Percentiles rank a stretch among this genome's conserved stretches.
Evolutionary conservation across 2,888 invertebrate species (phyloP).

Genomic region (Actias luna): DNA sequence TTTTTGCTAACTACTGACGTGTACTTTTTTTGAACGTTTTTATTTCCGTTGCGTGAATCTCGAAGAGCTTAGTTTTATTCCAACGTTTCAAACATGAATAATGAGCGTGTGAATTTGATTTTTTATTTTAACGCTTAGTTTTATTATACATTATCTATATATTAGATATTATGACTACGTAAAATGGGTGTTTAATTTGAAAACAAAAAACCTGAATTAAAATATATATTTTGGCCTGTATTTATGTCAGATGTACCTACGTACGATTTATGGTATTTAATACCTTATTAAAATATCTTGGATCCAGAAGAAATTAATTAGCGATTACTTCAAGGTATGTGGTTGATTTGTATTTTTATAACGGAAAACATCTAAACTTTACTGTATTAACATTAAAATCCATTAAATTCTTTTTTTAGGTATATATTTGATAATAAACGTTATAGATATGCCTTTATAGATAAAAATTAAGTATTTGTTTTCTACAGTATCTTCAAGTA

Average conservation of each 20-base stretch:
- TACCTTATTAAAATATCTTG: neutral
- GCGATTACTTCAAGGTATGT: neutral
- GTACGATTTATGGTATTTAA: neutral
- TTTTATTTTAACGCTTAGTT: neutral
- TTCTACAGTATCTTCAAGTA: too few species aligned
- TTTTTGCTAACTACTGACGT: constrained; percentile 24
- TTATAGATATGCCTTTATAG: neutral
- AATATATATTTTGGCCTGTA: neutral
- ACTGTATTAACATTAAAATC: neutral
- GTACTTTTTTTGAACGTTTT: constrained; percentile 31
- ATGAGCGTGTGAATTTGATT: neutral
- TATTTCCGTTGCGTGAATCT: constrained; percentile 31
- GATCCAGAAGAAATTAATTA: neutral
- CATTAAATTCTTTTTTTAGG: neutral
- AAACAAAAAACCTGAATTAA: neutral
- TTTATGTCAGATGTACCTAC: neutral
- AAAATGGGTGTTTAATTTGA: neutral
- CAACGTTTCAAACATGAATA: constrained; percentile 2
- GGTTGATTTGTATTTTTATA: too few species aligned
- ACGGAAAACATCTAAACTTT: too few species aligned
- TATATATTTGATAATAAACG: neutral
- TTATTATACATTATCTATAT: too few species aligned
- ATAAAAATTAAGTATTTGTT: too few species aligned
- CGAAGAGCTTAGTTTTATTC: constrained; percentile 29
- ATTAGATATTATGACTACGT: neutral